These are phyloP conservation scores for Hyperopisus bebe DNA, from an alignment of 2,113 vertebrate species.

Conservation along the genomic window DNA sequence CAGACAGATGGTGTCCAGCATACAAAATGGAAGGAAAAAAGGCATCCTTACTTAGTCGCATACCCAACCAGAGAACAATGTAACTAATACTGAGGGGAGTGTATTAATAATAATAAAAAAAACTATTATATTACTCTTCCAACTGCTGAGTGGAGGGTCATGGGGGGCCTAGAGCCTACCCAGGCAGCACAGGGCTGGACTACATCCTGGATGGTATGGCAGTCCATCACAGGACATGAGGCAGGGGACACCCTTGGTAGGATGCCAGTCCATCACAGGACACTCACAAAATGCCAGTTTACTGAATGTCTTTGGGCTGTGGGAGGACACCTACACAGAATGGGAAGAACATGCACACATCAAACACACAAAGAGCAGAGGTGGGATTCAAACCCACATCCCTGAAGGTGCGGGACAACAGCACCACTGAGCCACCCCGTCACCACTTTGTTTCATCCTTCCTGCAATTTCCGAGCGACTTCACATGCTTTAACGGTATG, in stretches of 20 bases:
- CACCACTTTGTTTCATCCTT: not conserved
- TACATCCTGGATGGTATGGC: not conserved
- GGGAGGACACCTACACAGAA: not conserved
- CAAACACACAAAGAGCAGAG: not conserved
- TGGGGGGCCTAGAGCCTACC: not conserved
- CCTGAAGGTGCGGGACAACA: not conserved
- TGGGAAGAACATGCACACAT: not conserved
- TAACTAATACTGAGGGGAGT: not conserved
- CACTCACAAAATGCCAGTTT: not conserved
- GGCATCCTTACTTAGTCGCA: not conserved
- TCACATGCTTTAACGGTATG: not conserved
- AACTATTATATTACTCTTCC: not conserved
- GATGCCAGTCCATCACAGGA: not conserved
- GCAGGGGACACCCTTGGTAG: not conserved
- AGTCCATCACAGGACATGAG: not conserved
- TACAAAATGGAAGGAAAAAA: not conserved
- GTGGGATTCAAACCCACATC: not conserved
- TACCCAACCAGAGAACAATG: not conserved
- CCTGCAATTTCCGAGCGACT: not conserved
- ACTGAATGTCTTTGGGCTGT: not conserved
- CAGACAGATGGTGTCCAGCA: not conserved
- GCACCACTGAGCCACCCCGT: not conserved
- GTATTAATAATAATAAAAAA: not conserved
- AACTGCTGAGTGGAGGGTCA: not conserved
- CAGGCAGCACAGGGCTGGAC: not conserved